phyloP scores from a whole-genome alignment of 1,140 invertebrate species.

The Scaptomyza hsui region DNA sequence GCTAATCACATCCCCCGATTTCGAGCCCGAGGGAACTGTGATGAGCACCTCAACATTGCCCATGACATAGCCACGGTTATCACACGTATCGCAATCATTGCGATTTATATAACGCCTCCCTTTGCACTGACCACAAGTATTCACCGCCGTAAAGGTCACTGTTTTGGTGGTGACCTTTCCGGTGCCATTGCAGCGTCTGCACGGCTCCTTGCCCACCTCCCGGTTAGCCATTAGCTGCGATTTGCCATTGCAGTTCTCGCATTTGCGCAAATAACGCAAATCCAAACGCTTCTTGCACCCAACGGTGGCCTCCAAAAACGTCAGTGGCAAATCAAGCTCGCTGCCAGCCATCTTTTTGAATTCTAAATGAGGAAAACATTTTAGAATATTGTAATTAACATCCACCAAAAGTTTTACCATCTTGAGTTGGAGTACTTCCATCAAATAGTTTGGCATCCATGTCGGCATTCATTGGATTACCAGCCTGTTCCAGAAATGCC shows the following conservation, averaged over 20 bases:
- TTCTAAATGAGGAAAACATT: conserved; percentile 32
- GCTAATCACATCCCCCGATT: conserved; percentile 63
- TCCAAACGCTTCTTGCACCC: conserved; percentile 72
- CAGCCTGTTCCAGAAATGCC: conserved; percentile 65
- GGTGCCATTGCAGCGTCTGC: conserved; percentile 73
- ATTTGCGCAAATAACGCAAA: conserved; percentile 65
- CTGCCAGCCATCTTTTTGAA: conserved; percentile 49
- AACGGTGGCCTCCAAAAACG: conserved; percentile 66
- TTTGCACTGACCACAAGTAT: conserved; percentile 63
- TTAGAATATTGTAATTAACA: not conserved
- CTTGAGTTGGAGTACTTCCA: not conserved
- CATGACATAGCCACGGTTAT: conserved; percentile 63
- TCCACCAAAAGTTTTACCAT: conserved; percentile 26
- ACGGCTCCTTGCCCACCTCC: conserved; percentile 65
- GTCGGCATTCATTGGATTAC: conserved; percentile 55
- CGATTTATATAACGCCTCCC: conserved; percentile 72
- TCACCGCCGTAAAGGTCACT: conserved; percentile 47
- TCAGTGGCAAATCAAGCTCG: conserved; percentile 53
- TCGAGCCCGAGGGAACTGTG: conserved; percentile 65
- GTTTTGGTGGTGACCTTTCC: conserved; percentile 65
- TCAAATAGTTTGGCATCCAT: conserved; percentile 7
- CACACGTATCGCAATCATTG: conserved; percentile 71
- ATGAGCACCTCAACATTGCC: conserved; percentile 59
- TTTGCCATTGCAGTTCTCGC: conserved; percentile 71
- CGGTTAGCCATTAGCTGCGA: conserved; percentile 63